Conservation (phyloP, 2,113 vertebrate species). For the Bubo blakistoni region DNA sequence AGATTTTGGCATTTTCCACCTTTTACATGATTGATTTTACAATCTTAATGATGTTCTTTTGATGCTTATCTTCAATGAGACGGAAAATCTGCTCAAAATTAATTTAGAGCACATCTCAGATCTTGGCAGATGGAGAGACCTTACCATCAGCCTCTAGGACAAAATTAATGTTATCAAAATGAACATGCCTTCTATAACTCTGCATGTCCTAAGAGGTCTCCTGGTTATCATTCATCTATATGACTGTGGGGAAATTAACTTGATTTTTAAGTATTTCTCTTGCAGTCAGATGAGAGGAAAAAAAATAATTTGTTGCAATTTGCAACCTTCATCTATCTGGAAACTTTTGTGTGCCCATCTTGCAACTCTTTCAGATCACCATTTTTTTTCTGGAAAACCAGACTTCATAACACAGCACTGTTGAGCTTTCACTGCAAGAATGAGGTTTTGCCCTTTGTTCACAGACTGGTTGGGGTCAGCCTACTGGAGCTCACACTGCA, state of each 20-base stretch:
- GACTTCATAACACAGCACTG: background rate
- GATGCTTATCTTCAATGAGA: constrained; percentile 15
- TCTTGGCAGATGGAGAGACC: background rate
- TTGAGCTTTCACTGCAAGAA: background rate
- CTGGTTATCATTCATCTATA: background rate
- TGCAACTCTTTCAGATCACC: background rate
- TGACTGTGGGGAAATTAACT: background rate
- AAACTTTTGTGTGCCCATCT: background rate
- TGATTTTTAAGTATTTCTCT: background rate
- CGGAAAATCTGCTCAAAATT: constrained; percentile 21
- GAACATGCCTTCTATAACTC: background rate
- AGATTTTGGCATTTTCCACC: constrained; percentile 5
- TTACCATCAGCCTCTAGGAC: background rate
- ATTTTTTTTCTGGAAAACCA: background rate
- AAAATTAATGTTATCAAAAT: constrained; percentile 12
- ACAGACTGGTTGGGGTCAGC: background rate
- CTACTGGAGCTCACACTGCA: background rate
- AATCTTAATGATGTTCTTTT: background rate
- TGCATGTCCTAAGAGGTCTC: background rate
- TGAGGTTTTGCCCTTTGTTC: background rate
- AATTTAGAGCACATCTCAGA: constrained; percentile 8
- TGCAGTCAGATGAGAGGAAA: background rate
- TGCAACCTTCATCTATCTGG: background rate
- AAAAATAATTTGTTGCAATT: background rate
- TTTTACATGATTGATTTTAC: constrained; percentile 26